A percentile compares a stretch with the other conserved stretches of the same genome.
phyloP scores from a whole-genome alignment of 2,888 invertebrate genomes.

The Ditylenchus weischeri region DNA sequence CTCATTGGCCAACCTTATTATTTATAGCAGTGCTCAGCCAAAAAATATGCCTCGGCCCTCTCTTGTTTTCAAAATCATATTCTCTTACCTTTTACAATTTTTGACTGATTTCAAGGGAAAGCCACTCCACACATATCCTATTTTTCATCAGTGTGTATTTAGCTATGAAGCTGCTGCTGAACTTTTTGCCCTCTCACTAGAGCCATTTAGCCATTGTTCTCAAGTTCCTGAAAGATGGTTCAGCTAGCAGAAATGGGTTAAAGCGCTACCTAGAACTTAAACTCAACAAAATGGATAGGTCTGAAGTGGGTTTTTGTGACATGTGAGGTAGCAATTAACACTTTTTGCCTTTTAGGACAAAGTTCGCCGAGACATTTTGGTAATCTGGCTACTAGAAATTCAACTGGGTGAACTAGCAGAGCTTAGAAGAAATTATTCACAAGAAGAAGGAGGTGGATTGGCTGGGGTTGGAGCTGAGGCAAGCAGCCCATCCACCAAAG shows the following conservation, averaged over 20 bases:
- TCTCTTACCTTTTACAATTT: neutral
- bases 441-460: neutral
- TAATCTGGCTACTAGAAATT: constrained; percentile 89
- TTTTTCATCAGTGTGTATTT: neutral
- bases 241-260: constrained; percentile 74
- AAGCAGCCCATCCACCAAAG: neutral
- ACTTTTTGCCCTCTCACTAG: constrained; percentile 82
- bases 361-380: constrained; percentile 84
- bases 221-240: constrained; percentile 75
- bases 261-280: constrained; percentile 81
- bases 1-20: no score
- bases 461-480: constrained; percentile 2
- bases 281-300: constrained; percentile 67
- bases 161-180: constrained; percentile 66
- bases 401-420: constrained; percentile 83
- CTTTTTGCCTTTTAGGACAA: constrained; percentile 65
- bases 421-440: constrained; percentile 58
- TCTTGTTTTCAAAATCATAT: neutral
- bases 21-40: no score
- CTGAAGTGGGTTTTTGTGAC: constrained; percentile 25
- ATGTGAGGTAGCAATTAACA: neutral
- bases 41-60: no score
- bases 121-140: no score
- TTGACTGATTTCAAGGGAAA: no score
- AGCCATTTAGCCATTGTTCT: constrained; percentile 85